Evolutionary conservation across 2,888 invertebrate genomes (phyloP), one percentile per base, ranked within the genome.

Genomic region (Stenolophus ochropezus): DNA sequence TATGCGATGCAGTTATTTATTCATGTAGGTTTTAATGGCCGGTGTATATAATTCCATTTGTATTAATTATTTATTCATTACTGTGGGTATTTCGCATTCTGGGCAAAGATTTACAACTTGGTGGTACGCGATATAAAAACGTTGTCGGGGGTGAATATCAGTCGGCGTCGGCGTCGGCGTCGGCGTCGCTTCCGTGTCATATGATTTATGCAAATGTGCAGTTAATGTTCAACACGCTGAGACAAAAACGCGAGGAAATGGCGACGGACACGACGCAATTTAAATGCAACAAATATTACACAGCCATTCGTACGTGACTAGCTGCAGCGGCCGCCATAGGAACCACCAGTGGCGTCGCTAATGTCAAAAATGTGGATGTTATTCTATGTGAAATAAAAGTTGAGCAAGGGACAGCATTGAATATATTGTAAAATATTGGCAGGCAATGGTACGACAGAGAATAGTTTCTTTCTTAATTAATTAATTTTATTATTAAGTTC

Each of bases 171-270:
- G 61, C 25, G 23, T 61, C 21, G 23, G 51, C 18, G 65, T 8
- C 65, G 65, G 33, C 65, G 65, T 16, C 16, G 65, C 49, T 73
- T 73, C 73, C 73, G 47, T 47, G 47, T 49, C 47, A 21, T 76
- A 83, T 84, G 83, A 83, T 83, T 83, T 83, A 83, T 84, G 83
- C 84, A 84, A 84, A 84, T 84, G 83, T 80, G 82, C 81, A 83
- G 83, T 84, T 84, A 84, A 84, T 84, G 82, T 82, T 65, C 49
- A 73, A 47, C 49, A 73, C 73, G 49, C 49, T 82, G 79, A 82
- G 83, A 82, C 83, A 84, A 84, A 84, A 84, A 84, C 82, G 71
- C 80, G 82, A 82, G 83, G 84, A 73, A 73, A 73, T 73, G 49
- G 49, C 73, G 49, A 73, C 73, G 73, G 49, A 73, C 73, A 21